Evolutionary conservation across 2,113 vertebrate genomes (phyloP).

Genomic region (Bostrychus sinensis): DNA sequence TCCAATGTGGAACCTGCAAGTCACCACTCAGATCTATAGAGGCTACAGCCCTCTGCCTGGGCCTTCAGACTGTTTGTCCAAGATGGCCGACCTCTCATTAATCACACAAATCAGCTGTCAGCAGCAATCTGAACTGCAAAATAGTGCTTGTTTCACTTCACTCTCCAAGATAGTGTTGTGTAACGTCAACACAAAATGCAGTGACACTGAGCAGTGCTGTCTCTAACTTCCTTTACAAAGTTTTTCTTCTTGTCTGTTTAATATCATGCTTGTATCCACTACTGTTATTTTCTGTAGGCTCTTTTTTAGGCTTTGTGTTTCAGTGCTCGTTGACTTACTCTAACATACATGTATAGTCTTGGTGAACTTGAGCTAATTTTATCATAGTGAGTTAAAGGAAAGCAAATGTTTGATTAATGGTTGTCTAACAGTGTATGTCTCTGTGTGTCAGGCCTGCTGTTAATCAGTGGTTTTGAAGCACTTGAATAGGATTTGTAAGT

Average conservation of each 20-base stretch:
- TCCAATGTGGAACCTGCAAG: not conserved
- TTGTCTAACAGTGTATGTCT: too few relatives aligned
- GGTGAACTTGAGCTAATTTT: too few relatives aligned
- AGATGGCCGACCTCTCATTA: conserved; percentile 46
- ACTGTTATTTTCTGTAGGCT: not conserved
- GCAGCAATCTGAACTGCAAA: not conserved
- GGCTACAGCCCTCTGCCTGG: conserved; percentile 2
- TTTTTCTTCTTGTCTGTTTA: conserved; percentile 35
- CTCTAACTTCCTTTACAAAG: conserved; percentile 28
- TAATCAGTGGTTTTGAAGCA: too few relatives aligned
- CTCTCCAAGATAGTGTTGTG: conserved; percentile 5
- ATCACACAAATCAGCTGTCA: conserved; percentile 40
- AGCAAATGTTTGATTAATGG: too few relatives aligned
- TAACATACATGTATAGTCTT: too few relatives aligned
- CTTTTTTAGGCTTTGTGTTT: conserved; percentile 8
- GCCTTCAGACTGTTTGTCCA: conserved; percentile 2
- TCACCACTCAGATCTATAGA: not conserved
- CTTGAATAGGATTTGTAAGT: too few relatives aligned
- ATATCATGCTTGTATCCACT: conserved; percentile 23
- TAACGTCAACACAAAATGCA: conserved; percentile 11
- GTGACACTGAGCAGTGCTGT: conserved; percentile 37
- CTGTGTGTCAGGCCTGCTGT: too few relatives aligned
- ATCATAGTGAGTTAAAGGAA: too few relatives aligned
- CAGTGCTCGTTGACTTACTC: too few relatives aligned
- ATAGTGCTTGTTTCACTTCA: conserved; percentile 22